Evolutionary conservation across 2,888 invertebrate species (phyloP).

Genomic region (Carcina quercana): DNA sequence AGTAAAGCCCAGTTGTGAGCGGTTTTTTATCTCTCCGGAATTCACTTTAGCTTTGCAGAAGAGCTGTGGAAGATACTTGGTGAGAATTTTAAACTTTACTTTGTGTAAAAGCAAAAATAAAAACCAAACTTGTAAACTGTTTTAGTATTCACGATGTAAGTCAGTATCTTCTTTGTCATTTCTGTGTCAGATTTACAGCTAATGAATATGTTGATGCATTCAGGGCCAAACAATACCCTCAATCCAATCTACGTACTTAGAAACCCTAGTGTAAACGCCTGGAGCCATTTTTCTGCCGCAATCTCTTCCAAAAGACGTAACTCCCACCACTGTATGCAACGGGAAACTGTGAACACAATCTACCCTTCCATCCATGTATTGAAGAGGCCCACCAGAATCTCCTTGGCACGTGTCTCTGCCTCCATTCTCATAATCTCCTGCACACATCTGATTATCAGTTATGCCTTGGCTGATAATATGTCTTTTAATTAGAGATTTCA

Average conservation of each 20-base stretch:
- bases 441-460: slow-evolving; percentile 51
- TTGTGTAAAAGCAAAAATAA: too few relatives aligned
- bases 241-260: slow-evolving; percentile 63
- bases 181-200: too few relatives aligned
- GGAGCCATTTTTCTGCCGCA: slow-evolving; percentile 68
- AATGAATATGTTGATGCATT: background rate
- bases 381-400: slow-evolving; percentile 65
- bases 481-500: slow-evolving; percentile 49
- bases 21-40: too few relatives aligned
- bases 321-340: slow-evolving; percentile 58
- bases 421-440: slow-evolving; percentile 59
- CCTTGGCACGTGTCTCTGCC: slow-evolving; percentile 67
- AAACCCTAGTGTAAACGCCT: slow-evolving; percentile 67
- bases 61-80: too few relatives aligned
- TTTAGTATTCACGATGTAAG: too few relatives aligned
- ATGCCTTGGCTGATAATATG: slow-evolving; percentile 48
- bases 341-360: slow-evolving; percentile 55
- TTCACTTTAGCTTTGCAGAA: too few relatives aligned
- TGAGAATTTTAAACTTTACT: too few relatives aligned
- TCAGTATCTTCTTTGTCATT: too few relatives aligned
- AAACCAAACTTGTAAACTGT: too few relatives aligned
- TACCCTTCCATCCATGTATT: slow-evolving; percentile 47
- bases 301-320: slow-evolving; percentile 70
- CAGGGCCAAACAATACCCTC: slow-evolving; percentile 63
- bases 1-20: too few relatives aligned